Evolutionary conservation across 2,888 invertebrate species (phyloP).

Genomic region (Lasius fuliginosus): DNA sequence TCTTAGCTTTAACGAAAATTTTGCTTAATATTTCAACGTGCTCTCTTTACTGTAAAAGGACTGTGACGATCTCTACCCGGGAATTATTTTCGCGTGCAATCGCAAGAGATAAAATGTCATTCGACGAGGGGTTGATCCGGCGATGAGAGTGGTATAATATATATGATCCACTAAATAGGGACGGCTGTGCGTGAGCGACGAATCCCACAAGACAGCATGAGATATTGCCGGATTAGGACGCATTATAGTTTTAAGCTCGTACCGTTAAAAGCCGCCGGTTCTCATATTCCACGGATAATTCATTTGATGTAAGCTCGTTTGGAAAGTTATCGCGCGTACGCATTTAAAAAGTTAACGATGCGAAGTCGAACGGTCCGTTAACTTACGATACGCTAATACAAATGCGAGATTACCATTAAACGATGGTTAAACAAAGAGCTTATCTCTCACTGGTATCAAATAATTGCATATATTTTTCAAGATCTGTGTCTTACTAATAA

Average conservation of each 20-base stretch:
- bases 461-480: background rate
- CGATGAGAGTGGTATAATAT: conserved; percentile 81
- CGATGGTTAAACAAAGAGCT: background rate
- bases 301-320: conserved; percentile 41
- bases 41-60: background rate
- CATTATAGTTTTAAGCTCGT: conserved; percentile 84
- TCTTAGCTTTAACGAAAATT: conserved; percentile 21
- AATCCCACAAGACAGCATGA: conserved; percentile 84
- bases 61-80: conserved; percentile 29
- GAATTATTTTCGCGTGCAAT: conserved; percentile 27
- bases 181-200: conserved; percentile 80
- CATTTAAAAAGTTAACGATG: conserved; percentile 40
- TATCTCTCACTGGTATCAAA: background rate
- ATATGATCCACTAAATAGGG: conserved; percentile 83
- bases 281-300: conserved; percentile 72
- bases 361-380: conserved; percentile 34
- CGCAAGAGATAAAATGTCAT: conserved; percentile 68
- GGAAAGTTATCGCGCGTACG: conserved; percentile 45
- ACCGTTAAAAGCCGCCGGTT: conserved; percentile 80
- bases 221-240: conserved; percentile 83
- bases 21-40: background rate
- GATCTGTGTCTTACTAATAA: background rate
- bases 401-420: conserved; percentile 12
- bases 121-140: conserved; percentile 80
- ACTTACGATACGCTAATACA: conserved; percentile 13